Conservation (phyloP, 2,113 vertebrate species). For the Blennius ocellaris region DNA sequence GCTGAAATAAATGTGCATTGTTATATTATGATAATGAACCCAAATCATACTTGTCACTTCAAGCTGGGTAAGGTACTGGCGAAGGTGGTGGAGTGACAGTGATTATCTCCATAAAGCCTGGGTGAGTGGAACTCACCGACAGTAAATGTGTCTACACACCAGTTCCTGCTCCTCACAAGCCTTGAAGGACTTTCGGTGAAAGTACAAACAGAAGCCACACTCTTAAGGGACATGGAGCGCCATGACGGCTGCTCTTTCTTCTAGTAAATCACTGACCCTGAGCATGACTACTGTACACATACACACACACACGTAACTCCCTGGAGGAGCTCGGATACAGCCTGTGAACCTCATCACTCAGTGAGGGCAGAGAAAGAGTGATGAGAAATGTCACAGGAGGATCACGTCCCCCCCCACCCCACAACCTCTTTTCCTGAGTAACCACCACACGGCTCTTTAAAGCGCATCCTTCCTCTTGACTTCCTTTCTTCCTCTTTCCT, state of each 20-base stretch:
- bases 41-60: background rate
- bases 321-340: conserved; percentile 48
- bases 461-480: conserved; percentile 72
- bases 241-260: conserved; percentile 44
- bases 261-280: conserved; percentile 67
- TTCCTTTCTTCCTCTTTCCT: conserved; percentile 52
- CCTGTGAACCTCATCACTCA: conserved; percentile 76
- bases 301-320: conserved; percentile 45
- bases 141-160: conserved; percentile 22
- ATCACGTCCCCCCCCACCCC: background rate
- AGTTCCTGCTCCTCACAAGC: conserved; percentile 16
- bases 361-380: conserved; percentile 40
- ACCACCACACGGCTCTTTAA: conserved; percentile 55
- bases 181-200: conserved; percentile 41
- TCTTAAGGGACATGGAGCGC: conserved; percentile 58
- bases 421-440: conserved; percentile 55
- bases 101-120: background rate
- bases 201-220: conserved; percentile 41
- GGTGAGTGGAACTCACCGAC: conserved; percentile 7
- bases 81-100: background rate
- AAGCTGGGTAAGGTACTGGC: background rate
- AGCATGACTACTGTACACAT: conserved; percentile 69
- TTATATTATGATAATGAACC: background rate
- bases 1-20: no score
- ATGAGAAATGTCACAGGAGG: conserved; percentile 63